Percentiles rank a stretch among this genome's conserved stretches.
phyloP scores from a whole-genome alignment of 2,113 vertebrate species.

The Protobothrops flavoviridis region DNA sequence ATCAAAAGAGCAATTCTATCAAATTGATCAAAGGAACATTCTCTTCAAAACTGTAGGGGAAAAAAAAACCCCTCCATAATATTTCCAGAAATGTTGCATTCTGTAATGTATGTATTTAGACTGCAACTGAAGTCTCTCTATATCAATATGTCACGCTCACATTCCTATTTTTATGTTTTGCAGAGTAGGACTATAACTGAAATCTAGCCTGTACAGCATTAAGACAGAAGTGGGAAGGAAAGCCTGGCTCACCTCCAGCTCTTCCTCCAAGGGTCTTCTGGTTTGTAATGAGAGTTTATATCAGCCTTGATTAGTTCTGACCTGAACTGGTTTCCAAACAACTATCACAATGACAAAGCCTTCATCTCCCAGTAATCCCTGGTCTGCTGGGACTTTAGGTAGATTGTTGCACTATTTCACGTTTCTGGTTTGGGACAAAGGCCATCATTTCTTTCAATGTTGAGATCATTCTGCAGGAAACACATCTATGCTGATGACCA shows the following conservation, averaged over 20 bases:
- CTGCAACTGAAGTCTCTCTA: background rate
- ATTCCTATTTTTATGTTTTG: background rate
- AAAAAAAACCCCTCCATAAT: background rate
- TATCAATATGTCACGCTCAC: background rate
- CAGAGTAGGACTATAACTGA: background rate
- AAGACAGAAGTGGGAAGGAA: background rate
- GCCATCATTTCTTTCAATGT: background rate
- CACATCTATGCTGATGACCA: conserved; percentile 52
- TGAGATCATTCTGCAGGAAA: background rate
- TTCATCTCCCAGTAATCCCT: background rate
- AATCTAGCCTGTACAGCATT: background rate
- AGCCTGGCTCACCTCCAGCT: background rate
- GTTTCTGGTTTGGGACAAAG: background rate
- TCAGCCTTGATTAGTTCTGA: conserved; percentile 1
- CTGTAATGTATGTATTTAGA: background rate
- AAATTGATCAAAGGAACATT: background rate
- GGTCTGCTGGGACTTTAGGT: accelerated
- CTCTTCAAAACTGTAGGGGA: background rate
- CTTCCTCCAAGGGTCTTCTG: background rate
- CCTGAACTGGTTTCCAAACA: background rate
- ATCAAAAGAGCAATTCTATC: background rate
- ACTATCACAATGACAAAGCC: background rate
- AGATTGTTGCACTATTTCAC: accelerated
- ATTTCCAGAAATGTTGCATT: background rate
- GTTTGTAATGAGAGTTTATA: background rate